Percentiles rank a stretch among this genome's conserved stretches.
These are phyloP conservation scores for Zaprionus nigranus DNA, from an alignment of 1,140 invertebrate species.

Conservation along the genomic window DNA sequence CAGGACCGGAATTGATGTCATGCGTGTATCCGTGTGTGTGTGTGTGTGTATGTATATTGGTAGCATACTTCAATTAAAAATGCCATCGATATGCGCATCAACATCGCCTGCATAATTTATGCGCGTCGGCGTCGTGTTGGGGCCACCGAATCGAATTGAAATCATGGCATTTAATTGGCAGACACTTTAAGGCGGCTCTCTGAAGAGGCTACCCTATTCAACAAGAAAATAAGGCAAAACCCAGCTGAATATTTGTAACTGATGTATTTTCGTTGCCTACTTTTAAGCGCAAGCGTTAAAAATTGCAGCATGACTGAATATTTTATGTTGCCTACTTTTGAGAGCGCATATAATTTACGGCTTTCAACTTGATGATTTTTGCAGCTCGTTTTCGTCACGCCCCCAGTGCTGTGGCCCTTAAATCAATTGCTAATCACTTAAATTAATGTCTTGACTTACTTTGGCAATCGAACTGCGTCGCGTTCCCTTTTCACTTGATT, in stretches of 20 bases:
- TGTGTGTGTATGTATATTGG: neutral
- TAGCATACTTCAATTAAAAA: constrained; percentile 70
- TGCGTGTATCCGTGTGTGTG: neutral
- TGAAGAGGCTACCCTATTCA: neutral
- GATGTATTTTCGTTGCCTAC: constrained; percentile 6
- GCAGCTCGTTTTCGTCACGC: neutral
- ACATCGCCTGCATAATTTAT: constrained; percentile 65
- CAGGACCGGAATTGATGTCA: constrained; percentile 1
- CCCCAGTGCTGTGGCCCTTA: neutral
- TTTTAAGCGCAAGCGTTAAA: constrained; percentile 6
- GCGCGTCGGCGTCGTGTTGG: constrained; percentile 24
- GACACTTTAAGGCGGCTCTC: neutral
- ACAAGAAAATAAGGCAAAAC: neutral
- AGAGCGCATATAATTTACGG: neutral
- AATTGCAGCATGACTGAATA: neutral
- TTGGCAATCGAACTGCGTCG: neutral
- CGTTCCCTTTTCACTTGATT: neutral
- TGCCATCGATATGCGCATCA: constrained; percentile 69
- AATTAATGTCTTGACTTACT: neutral
- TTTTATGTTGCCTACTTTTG: constrained; percentile 14
- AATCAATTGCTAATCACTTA: constrained; percentile 1
- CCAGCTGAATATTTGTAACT: neutral
- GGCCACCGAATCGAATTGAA: neutral
- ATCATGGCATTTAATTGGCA: constrained; percentile 30
- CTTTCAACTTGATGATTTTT: neutral